phyloP scores from a whole-genome alignment of 2,888 invertebrate genomes.

The Podotricha telesiphe region DNA sequence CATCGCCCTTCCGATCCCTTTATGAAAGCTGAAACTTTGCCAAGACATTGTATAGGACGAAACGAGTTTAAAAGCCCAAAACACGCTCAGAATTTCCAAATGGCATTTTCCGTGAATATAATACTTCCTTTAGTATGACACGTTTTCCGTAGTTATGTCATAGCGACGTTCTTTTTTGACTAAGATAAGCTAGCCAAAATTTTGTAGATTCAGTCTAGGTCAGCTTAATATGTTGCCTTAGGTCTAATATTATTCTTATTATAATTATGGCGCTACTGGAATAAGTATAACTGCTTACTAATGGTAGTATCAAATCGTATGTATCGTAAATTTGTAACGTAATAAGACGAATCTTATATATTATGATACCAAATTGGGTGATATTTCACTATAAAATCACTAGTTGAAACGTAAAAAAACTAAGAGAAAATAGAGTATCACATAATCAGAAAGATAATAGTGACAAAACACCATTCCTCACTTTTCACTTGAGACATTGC shows the following conservation, averaged over 20 bases:
- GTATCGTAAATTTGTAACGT: too few species aligned
- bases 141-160: constrained; percentile 39
- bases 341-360: too few species aligned
- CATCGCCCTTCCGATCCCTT: constrained; percentile 45
- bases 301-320: too few species aligned
- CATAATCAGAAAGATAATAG: too few species aligned
- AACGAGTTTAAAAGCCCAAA: constrained; percentile 51
- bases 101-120: constrained; percentile 46
- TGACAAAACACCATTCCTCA: too few species aligned
- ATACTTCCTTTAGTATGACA: constrained; percentile 46
- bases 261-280: too few species aligned
- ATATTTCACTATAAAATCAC: too few species aligned
- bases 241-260: neutral
- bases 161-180: constrained; percentile 24
- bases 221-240: neutral
- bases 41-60: constrained; percentile 49
- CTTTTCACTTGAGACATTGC: too few species aligned
- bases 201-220: constrained; percentile 6
- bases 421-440: too few species aligned
- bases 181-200: constrained; percentile 17
- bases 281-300: too few species aligned
- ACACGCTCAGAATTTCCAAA: constrained; percentile 50
- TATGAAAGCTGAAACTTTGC: constrained; percentile 51
- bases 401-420: too few species aligned
- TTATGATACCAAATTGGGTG: too few species aligned